Conservation (phyloP, 2,113 vertebrate genomes). For the Ciconia maguari region DNA sequence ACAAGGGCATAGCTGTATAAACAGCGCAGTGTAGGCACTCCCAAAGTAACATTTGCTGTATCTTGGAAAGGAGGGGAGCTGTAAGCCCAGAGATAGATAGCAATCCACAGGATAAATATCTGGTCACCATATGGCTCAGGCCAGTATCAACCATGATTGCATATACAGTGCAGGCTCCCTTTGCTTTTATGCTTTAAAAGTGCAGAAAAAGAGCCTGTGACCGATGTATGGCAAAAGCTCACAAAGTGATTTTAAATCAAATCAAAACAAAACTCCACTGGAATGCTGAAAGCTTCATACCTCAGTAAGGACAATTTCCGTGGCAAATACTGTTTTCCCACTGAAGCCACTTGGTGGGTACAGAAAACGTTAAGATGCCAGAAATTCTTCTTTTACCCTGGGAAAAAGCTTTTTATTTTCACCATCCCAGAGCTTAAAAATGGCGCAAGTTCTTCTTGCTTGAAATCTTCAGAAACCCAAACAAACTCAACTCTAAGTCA, state of each 20-base stretch:
- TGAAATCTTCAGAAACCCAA: neutral
- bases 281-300: constrained; percentile 20
- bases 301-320: neutral
- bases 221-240: neutral
- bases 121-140: neutral
- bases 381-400: constrained; percentile 47
- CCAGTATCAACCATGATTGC: neutral
- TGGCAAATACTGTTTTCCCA: constrained; percentile 26
- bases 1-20: neutral
- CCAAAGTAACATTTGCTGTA: neutral
- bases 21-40: neutral
- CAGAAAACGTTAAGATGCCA: constrained; percentile 35
- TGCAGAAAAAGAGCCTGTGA: neutral
- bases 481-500: neutral
- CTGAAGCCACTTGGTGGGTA: constrained; percentile 14
- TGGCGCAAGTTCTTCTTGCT: neutral
- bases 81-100: neutral
- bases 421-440: neutral
- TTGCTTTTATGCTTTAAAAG: neutral
- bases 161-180: neutral
- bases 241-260: neutral
- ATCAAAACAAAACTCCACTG: constrained; percentile 36
- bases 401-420: constrained; percentile 46
- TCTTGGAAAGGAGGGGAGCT: neutral
- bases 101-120: neutral